These are phyloP conservation scores for Trichosurus vulpecula DNA, from an alignment of 2,797 vertebrate genomes.

Conservation along the genomic window DNA sequence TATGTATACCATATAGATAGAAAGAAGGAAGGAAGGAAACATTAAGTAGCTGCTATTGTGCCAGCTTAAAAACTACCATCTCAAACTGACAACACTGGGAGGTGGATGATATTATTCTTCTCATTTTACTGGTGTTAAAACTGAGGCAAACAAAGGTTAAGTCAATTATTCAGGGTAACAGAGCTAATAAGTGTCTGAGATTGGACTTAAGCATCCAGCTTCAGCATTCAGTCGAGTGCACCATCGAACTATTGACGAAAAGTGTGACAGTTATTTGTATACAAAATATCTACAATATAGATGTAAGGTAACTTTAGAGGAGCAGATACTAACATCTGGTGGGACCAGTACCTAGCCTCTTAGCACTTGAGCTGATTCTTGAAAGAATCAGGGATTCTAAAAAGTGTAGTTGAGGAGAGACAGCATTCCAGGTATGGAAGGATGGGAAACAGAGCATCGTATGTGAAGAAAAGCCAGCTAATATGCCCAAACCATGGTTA, in stretches of 20 bases:
- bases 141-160: not conserved
- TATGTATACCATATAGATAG: no score
- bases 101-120: not conserved
- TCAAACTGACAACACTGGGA: not conserved
- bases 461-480: not conserved
- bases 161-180: not conserved
- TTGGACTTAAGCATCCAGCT: not conserved
- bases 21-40: not conserved
- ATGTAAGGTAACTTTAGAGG: not conserved
- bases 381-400: not conserved
- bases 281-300: not conserved
- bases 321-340: not conserved
- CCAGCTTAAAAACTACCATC: not conserved
- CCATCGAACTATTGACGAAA: not conserved
- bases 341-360: not conserved
- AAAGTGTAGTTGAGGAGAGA: not conserved
- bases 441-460: no score
- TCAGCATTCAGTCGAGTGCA: not conserved
- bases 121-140: not conserved
- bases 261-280: not conserved
- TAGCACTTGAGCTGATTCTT: not conserved
- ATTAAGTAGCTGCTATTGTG: not conserved
- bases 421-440: not conserved
- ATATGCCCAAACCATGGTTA: not conserved
- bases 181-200: not conserved